These are phyloP conservation scores for Chymomyza amoena DNA, from an alignment of 2,888 invertebrate genomes.

Conservation along the genomic window DNA sequence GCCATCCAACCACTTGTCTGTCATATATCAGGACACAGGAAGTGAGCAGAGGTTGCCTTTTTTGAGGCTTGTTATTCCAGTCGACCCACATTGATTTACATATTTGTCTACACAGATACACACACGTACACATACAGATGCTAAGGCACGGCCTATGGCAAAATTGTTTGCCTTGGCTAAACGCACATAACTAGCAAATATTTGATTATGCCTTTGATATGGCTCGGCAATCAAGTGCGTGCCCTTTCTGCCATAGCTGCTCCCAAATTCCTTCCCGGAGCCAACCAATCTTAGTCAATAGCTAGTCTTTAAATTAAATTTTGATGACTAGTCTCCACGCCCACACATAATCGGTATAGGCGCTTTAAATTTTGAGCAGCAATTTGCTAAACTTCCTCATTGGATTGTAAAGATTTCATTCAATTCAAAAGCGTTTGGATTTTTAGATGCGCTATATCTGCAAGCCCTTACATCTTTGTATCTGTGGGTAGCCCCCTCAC, in stretches of 20 bases:
- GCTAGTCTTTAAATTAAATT: conserved; percentile 57
- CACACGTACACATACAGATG: conserved; percentile 12
- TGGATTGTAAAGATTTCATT: neutral
- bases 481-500: neutral
- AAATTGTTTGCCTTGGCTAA: conserved; percentile 57
- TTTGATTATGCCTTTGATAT: conserved; percentile 55
- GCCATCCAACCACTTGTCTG: neutral
- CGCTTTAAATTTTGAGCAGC: neutral
- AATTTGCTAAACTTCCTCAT: neutral
- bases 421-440: neutral
- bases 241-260: neutral
- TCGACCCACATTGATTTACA: conserved; percentile 60
- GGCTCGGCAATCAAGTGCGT: conserved; percentile 39
- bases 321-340: conserved; percentile 38
- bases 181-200: conserved; percentile 61
- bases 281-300: conserved; percentile 18
- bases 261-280: neutral
- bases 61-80: conserved; percentile 37
- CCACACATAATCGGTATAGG: neutral
- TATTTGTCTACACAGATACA: conserved; percentile 49
- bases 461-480: neutral
- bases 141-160: conserved; percentile 29
- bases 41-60: neutral
- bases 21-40: neutral
- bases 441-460: neutral